phyloP scores from a whole-genome alignment of 2,113 vertebrate species.

The Perca fluviatilis region DNA sequence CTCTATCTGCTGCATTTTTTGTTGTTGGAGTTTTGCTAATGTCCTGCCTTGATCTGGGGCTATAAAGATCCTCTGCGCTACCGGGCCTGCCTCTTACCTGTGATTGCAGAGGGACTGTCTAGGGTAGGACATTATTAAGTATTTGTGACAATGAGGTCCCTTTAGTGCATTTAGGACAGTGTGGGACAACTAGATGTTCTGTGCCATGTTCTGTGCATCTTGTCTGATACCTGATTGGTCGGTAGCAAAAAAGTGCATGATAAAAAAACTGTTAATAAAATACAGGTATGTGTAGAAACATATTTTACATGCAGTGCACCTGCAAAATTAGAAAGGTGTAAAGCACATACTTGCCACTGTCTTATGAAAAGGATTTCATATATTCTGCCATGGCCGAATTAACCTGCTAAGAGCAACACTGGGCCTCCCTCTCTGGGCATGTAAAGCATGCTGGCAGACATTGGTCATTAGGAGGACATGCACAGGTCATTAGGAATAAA shows the following conservation, averaged over 20 bases:
- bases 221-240: background rate
- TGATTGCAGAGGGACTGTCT: conserved; percentile 17
- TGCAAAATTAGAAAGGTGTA: background rate
- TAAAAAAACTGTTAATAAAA: background rate
- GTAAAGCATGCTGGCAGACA: rapidly evolving
- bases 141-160: conserved; percentile 21
- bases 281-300: background rate
- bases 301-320: background rate
- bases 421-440: background rate
- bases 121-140: conserved; percentile 13
- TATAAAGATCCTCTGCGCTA: conserved; percentile 45
- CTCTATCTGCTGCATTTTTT: background rate
- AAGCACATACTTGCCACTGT: background rate
- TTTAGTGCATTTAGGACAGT: conserved; percentile 9
- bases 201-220: background rate
- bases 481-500: too few relatives aligned
- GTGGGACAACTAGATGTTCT: conserved; percentile 12
- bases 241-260: background rate
- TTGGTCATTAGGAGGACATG: too few relatives aligned
- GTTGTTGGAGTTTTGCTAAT: conserved; percentile 36
- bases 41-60: conserved; percentile 43
- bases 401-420: too few relatives aligned
- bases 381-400: background rate
- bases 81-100: conserved; percentile 10
- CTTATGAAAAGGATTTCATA: background rate